phyloP scores from a whole-genome alignment of 2,797 vertebrate genomes.

The Anguilla marmorata region DNA sequence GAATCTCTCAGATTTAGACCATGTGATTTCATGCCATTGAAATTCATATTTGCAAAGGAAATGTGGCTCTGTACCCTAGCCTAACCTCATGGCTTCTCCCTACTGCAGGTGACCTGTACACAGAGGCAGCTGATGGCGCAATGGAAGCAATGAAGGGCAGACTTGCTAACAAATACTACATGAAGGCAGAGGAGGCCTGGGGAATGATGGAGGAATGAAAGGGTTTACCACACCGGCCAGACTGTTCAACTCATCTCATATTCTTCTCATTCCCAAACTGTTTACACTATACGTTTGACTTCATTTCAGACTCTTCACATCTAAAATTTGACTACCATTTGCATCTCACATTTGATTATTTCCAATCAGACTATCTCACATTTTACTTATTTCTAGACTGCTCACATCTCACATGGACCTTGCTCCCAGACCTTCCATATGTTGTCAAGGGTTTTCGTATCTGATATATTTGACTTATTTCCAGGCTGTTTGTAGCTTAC shows the following conservation, averaged over 20 bases:
- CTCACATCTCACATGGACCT: neutral
- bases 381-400: neutral
- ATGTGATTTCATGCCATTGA: too few species aligned
- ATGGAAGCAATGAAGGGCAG: constrained; percentile 95
- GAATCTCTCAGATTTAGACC: too few species aligned
- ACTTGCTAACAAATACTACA: constrained; percentile 91
- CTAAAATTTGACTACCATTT: neutral
- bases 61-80: neutral
- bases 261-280: neutral
- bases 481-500: neutral
- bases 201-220: constrained; percentile 80
- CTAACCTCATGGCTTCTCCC: neutral
- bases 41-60: neutral
- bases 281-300: neutral
- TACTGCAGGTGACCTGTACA: constrained; percentile 87
- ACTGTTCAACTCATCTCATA: constrained; percentile 16
- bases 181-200: constrained; percentile 96
- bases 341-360: neutral
- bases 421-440: neutral
- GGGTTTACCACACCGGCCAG: neutral
- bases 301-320: neutral
- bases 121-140: constrained; percentile 90
- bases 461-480: neutral
- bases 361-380: neutral
- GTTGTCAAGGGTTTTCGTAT: neutral